phyloP scores from a whole-genome alignment of 2,888 invertebrate genomes.

The Endotricha flammealis region DNA sequence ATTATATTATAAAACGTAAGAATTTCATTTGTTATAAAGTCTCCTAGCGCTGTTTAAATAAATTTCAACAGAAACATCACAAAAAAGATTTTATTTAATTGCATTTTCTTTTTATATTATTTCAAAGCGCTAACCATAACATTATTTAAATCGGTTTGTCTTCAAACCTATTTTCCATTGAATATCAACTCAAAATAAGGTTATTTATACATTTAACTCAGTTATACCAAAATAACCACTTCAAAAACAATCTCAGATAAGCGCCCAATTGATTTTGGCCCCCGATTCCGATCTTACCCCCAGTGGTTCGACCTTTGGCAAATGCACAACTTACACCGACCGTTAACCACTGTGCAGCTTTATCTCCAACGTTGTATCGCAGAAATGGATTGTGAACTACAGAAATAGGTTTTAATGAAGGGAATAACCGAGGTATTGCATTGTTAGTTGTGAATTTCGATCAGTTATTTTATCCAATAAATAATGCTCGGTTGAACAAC shows the following conservation, averaged over 20 bases:
- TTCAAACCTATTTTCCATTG: too few relatives aligned
- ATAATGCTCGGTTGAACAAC: slow-evolving; percentile 38
- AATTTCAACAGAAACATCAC: too few relatives aligned
- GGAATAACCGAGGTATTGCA: slow-evolving; percentile 18
- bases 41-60: too few relatives aligned
- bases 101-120: too few relatives aligned
- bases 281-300: slow-evolving; percentile 33
- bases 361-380: slow-evolving; percentile 19
- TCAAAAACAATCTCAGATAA: slow-evolving; percentile 59
- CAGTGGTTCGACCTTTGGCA: slow-evolving; percentile 17
- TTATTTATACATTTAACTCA: slow-evolving; percentile 26
- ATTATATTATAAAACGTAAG: too few relatives aligned
- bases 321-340: slow-evolving; percentile 19
- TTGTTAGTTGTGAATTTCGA: slow-evolving; percentile 30
- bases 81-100: too few relatives aligned
- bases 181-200: too few relatives aligned
- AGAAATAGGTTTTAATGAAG: slow-evolving; percentile 34
- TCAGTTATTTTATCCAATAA: slow-evolving; percentile 51
- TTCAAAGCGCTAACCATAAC: too few relatives aligned
- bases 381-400: slow-evolving; percentile 40
- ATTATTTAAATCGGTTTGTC: too few relatives aligned
- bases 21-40: too few relatives aligned
- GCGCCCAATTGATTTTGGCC: slow-evolving; percentile 35
- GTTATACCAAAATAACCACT: slow-evolving; percentile 55
- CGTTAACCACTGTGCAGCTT: slow-evolving; percentile 17